phyloP scores from a whole-genome alignment of 35 echinoderm and acorn worm genomes.

The Holothuria glaberrima region DNA sequence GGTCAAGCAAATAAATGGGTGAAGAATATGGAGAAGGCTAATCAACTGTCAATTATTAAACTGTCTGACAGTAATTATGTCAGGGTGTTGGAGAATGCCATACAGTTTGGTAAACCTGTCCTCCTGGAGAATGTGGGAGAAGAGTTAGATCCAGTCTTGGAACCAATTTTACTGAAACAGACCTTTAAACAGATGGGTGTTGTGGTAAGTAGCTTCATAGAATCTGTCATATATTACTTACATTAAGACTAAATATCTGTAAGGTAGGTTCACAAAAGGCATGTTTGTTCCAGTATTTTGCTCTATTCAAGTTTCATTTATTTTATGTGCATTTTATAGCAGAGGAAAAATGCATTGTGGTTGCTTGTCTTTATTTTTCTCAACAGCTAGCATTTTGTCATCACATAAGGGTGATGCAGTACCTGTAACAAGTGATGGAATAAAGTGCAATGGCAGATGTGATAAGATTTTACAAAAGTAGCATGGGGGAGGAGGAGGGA shows the following conservation, averaged over 20 bases:
- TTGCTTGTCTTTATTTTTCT: no score
- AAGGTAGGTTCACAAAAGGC: background rate
- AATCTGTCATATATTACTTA: background rate
- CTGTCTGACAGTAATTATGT: constrained; percentile 98
- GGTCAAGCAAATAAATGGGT: constrained; percentile 99
- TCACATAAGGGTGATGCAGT: no score
- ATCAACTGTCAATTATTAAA: constrained; percentile 93
- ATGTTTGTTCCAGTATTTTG: background rate
- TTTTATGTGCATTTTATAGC: background rate
- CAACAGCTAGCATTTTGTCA: no score
- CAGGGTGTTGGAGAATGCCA: constrained; percentile 88
- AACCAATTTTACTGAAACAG: constrained; percentile 91
- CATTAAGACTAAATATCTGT: background rate
- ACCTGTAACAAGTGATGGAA: no score
- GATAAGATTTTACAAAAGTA: no score
- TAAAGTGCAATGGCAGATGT: no score
- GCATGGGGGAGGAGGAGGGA: no score
- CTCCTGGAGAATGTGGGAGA: constrained; percentile 96
- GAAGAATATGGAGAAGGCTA: constrained; percentile 98
- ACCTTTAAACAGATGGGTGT: constrained; percentile 96
- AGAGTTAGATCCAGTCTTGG: constrained; percentile 92
- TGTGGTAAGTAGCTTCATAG: constrained; percentile 52
- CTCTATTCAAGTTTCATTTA: background rate
- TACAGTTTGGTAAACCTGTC: constrained; percentile 99
- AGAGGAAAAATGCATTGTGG: no score